Conservation (phyloP, 2,888 invertebrate species). For the Cantharis nigra region DNA sequence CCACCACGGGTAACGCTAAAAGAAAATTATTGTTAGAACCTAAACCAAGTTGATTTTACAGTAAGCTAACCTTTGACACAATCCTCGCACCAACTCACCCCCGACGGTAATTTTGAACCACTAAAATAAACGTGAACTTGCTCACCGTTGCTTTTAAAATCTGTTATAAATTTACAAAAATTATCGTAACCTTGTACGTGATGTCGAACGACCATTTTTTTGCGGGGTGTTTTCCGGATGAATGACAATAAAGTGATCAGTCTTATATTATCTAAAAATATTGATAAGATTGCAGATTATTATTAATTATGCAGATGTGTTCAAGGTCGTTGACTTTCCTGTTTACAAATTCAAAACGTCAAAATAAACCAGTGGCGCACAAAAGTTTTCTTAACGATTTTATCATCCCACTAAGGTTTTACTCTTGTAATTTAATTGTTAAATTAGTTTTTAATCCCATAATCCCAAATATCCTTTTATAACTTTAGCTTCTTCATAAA, state of each 20-base stretch:
- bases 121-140: conserved; percentile 65
- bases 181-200: conserved; percentile 65
- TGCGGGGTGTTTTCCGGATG: background rate
- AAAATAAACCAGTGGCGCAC: background rate
- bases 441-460: background rate
- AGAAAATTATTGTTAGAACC: conserved; percentile 18
- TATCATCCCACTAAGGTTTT: background rate
- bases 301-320: background rate
- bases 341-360: background rate
- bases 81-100: conserved; percentile 88
- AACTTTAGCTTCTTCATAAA: background rate
- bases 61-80: conserved; percentile 74
- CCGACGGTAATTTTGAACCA: conserved; percentile 67
- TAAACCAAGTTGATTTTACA: background rate
- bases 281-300: background rate
- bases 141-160: conserved; percentile 56
- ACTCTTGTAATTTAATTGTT: background rate
- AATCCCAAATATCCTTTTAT: background rate
- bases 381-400: background rate
- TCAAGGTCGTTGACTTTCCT: background rate
- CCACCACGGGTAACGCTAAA: conserved; percentile 78
- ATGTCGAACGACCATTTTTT: conserved; percentile 57
- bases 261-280: background rate
- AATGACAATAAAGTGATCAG: background rate
- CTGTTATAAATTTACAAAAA: conserved; percentile 62